Evolutionary conservation across 2,888 invertebrate species (phyloP).

Genomic region (Sminthurides aquaticus): DNA sequence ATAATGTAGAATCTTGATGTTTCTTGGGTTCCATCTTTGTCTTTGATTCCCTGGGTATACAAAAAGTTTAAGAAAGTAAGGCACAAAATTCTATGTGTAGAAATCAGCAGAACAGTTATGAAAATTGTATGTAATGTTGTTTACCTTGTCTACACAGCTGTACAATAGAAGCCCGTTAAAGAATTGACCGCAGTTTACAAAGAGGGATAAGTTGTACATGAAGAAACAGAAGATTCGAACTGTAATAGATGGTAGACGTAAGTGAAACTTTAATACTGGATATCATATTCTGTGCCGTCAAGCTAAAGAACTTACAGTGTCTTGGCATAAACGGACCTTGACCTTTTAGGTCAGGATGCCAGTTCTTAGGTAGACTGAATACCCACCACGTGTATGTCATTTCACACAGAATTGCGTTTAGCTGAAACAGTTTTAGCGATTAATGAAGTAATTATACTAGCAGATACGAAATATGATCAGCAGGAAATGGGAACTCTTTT

Average conservation of each 20-base stretch:
- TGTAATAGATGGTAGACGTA: not conserved
- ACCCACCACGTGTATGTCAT: conserved; percentile 15
- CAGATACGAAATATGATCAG: too few species aligned
- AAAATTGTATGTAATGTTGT: not conserved
- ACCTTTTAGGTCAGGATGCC: conserved; percentile 11
- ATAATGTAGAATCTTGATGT: conserved; percentile 11
- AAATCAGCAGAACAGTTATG: not conserved
- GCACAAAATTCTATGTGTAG: not conserved
- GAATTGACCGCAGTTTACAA: conserved; percentile 20
- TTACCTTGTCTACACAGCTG: conserved; percentile 16
- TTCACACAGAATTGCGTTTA: conserved; percentile 12
- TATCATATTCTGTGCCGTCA: not conserved
- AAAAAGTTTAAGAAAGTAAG: too few species aligned
- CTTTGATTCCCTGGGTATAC: conserved; percentile 12
- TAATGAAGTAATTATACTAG: too few species aligned
- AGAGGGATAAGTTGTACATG: conserved; percentile 17
- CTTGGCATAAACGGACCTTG: conserved; percentile 14
- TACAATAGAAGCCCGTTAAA: conserved; percentile 20
- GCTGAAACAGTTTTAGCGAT: not conserved
- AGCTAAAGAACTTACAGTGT: conserved; percentile 20
- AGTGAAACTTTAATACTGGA: not conserved
- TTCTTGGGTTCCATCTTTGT: conserved; percentile 8
- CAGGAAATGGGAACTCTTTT: too few species aligned
- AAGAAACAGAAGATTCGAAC: conserved; percentile 22
- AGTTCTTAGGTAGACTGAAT: conserved; percentile 17